Evolutionary conservation across 2,113 vertebrate genomes (phyloP), one percentile per base, ranked within the genome.

Genomic region (Eurystomus gularis): DNA sequence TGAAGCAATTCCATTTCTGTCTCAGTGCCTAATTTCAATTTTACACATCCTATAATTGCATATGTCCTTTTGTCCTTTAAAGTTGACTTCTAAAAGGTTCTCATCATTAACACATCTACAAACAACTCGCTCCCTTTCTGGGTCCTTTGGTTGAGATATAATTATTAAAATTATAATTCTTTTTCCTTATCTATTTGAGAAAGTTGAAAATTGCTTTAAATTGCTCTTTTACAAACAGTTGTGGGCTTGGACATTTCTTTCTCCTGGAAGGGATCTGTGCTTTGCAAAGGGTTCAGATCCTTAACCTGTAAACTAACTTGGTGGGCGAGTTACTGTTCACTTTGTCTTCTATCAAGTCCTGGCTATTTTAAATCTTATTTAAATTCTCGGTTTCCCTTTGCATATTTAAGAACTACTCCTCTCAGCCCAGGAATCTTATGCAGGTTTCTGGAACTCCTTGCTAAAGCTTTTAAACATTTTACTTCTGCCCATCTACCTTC

Each of bases 31-130:
- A 70, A 96, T 95, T 95, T 92, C 90, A 87, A 96, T 93, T 95
- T 96, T 86, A 96, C 92, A 93, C 90, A 68, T 96, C 51, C 49
- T 83, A 88, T 83, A 90, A 96, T 88, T 90, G 93, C 39, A 60
- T 92, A 95, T 51, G 86, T 90, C 87, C 89, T 94, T 90, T 73
- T 80, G 84, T 92, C 92, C 94, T 96, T 94, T 91, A 73, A 92
- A 92, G 88, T 9, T 86, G 87, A 68, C 79, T 95, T 93, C 82
- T 93, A 31, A 95, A 82, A 86, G 71, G 90, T 55, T 81, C 75
- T 51, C 90, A 86, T 95, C 93, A 76, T 95, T 94, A 96, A 94
- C 92, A 88, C 87, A 73, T 83, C 90, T 69, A 83, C 79, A 91
- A 95, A 78, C 57, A 85, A 54, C 31, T 69, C 18, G 15, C 54